Conservation (phyloP, 2,797 vertebrate genomes). For the Sebastes itinus region DNA sequence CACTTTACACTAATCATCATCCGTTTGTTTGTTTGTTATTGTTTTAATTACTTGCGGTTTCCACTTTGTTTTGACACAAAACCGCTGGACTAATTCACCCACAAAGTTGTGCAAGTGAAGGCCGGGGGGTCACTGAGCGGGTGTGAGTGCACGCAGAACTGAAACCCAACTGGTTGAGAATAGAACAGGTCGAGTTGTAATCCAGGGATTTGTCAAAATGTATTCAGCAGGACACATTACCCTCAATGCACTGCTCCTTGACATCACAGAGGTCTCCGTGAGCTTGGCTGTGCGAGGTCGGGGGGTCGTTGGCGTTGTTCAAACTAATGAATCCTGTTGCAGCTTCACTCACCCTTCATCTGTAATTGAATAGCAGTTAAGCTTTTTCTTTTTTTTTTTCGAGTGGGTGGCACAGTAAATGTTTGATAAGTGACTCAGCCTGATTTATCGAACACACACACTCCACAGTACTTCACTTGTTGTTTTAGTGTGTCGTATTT, state of each 20-base stretch:
- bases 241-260: constrained; percentile 32
- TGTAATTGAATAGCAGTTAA: constrained; percentile 45
- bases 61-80: constrained; percentile 16
- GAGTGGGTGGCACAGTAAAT: constrained; percentile 61
- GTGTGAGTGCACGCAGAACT: constrained; percentile 2
- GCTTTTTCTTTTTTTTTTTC: constrained; percentile 35
- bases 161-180: constrained; percentile 59
- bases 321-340: constrained; percentile 30
- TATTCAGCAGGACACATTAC: constrained; percentile 57
- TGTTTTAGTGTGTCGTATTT: constrained; percentile 59
- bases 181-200: constrained; percentile 36
- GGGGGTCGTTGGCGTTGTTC: constrained; percentile 5
- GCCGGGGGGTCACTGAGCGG: constrained; percentile 20
- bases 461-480: constrained; percentile 50
- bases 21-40: constrained; percentile 9
- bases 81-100: constrained; percentile 15
- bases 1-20: neutral
- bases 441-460: constrained; percentile 45
- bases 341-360: constrained; percentile 26
- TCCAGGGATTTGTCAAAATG: constrained; percentile 64
- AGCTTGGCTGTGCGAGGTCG: neutral
- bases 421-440: constrained; percentile 69
- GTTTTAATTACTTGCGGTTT: constrained; percentile 36
- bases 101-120: constrained; percentile 24
- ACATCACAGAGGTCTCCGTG: constrained; percentile 10